Percentiles rank a stretch among this genome's conserved stretches.
Conservation (phyloP, 2,797 vertebrate species). For the Phaenicophaeus curvirostris region DNA sequence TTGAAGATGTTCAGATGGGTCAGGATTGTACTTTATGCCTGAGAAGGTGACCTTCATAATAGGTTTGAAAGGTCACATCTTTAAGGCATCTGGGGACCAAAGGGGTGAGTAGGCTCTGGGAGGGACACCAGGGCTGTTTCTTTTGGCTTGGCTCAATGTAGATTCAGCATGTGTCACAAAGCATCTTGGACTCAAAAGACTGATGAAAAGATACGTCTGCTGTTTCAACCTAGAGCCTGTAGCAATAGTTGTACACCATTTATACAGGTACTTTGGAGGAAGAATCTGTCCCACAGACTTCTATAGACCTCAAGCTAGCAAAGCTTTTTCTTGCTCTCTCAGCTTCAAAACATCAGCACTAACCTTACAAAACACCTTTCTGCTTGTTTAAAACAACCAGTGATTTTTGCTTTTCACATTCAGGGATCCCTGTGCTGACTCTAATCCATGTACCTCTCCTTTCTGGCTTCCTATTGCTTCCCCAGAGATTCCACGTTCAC, state of each 20-base stretch:
- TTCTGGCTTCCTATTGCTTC: background rate
- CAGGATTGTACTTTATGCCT: background rate
- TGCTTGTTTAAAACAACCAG: background rate
- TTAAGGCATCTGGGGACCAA: background rate
- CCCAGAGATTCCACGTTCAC: background rate
- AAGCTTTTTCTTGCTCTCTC: background rate
- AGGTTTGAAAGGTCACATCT: background rate
- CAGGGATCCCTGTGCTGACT: background rate
- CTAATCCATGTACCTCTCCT: background rate
- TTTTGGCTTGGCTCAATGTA: slow-evolving; percentile 5
- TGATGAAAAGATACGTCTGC: background rate
- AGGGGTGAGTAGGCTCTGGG: background rate
- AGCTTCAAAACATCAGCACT: background rate
- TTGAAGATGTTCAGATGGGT: background rate
- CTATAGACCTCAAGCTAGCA: background rate
- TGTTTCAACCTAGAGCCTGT: background rate
- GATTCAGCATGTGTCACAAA: slow-evolving; percentile 55
- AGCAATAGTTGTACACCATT: background rate
- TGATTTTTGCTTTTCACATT: background rate
- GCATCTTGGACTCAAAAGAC: background rate
- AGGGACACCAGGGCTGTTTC: slow-evolving; percentile 28
- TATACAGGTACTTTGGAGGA: background rate
- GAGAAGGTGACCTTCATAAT: background rate
- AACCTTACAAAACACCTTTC: background rate
- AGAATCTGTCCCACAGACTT: background rate